Conservation (phyloP, 2,888 invertebrate species). For the Parascotia fuliginaria region DNA sequence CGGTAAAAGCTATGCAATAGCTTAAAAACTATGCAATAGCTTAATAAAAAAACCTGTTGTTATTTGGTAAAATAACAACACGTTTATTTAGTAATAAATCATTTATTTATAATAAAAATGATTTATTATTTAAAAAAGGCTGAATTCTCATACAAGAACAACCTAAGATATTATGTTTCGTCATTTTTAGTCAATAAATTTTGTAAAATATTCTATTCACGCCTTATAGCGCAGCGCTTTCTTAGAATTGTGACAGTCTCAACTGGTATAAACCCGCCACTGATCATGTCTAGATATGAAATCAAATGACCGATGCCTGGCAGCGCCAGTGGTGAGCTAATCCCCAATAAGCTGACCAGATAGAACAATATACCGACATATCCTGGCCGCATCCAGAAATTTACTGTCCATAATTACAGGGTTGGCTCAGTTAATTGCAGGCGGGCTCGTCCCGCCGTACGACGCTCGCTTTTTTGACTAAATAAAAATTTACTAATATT, state of each 20-base stretch:
- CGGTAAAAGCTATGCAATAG: no score
- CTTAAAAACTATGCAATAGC: no score
- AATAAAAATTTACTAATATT: conserved; percentile 86
- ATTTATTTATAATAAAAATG: no score
- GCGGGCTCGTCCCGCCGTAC: conserved; percentile 72
- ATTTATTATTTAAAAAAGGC: no score
- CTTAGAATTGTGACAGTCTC: conserved; percentile 9
- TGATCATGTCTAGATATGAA: conserved; percentile 41
- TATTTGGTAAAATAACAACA: no score
- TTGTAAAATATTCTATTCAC: neutral
- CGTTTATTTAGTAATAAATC: no score
- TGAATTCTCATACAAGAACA: no score
- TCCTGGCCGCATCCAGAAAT: conserved; percentile 89
- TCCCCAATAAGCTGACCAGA: conserved; percentile 69
- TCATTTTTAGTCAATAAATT: no score
- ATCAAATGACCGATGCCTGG: conserved; percentile 45
- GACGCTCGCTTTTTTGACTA: conserved; percentile 81
- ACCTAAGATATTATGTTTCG: no score
- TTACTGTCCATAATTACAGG: conserved; percentile 95
- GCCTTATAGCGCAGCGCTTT: neutral
- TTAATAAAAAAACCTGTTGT: no score
- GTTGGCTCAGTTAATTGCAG: conserved; percentile 93
- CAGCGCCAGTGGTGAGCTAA: conserved; percentile 65
- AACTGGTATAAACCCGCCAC: conserved; percentile 10
- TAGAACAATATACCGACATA: conserved; percentile 78